Evolutionary conservation across 53 echinoderm and acorn worm genomes (phyloP), one percentile per base, ranked within the genome.

Genomic region (Antedon mediterranea): DNA sequence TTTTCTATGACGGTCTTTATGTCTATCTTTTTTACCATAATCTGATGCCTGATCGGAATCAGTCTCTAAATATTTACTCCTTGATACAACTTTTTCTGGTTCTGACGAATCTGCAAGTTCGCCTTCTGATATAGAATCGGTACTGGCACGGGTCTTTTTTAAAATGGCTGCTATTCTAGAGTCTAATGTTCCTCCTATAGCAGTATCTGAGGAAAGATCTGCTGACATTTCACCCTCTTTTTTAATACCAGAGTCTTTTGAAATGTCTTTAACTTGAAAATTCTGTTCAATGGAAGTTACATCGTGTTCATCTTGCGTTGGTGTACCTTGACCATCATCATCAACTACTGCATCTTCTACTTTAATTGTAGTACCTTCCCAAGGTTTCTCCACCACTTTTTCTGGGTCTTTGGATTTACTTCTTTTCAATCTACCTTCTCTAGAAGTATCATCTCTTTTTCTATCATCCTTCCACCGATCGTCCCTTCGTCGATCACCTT

Each of bases 361-460:
- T 23, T 57, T 57, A 57, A 57, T 57, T 5, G 41, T 41, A 41
- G 41, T 57, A 57, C 23, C 57, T 57, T 57, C 57, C 57, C 57
- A 57, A 57, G 11, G 26, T 57, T 57, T 57, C 23, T 57, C 57
- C 9, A 57, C 57, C 57, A n/a, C n/a, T n/a, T 57, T 57, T 57
- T 8, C 57, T 57, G 2, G 30, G 9, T 71, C 71, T 33, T 70
- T 71, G 30, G 26, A 57, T 71, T 34, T 79, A 71, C 71, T 71
- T 31, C 71, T 57, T n/a, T n/a, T n/a, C 31, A 32, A 26, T 32
- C 26, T 57, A 57, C 57, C 20, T 57, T 57, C 57, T 26, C 31
- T 29, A 70, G 18, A 79, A 27, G 29, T 26, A 78, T 78, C 79
- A 70, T 31, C 79, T 4, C 28, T 32, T 28, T 71, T 79, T 32